These are phyloP conservation scores for Drosophila sucinea DNA, from an alignment of 1,140 invertebrate species.

Conservation along the genomic window DNA sequence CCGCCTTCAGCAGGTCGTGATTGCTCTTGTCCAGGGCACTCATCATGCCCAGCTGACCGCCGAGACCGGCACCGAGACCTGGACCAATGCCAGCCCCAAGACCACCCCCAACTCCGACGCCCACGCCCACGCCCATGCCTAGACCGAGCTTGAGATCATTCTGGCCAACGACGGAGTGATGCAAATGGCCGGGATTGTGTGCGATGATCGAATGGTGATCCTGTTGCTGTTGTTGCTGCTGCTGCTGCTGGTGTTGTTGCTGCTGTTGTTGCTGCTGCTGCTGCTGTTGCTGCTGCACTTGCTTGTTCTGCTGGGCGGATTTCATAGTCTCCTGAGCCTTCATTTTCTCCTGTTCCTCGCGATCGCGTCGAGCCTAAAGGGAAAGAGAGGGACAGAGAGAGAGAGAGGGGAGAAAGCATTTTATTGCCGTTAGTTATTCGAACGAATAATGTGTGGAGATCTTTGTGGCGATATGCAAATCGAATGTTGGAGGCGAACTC, in stretches of 20 bases:
- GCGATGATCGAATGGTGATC: constrained; percentile 84
- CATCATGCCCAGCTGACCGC: constrained; percentile 83
- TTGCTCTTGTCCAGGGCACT: constrained; percentile 85
- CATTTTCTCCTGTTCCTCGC: constrained; percentile 95
- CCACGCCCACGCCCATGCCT: constrained; percentile 73
- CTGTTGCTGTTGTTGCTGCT: constrained; percentile 85
- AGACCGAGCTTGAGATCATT: constrained; percentile 83
- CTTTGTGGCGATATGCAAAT: constrained; percentile 19
- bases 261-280: constrained; percentile 86
- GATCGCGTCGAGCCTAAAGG: constrained; percentile 88
- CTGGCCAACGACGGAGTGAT: constrained; percentile 82
- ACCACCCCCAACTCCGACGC: constrained; percentile 64
- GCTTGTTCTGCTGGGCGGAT: constrained; percentile 89
- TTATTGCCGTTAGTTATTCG: not conserved
- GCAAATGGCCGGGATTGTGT: constrained; percentile 83
- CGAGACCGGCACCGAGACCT: constrained; percentile 73
- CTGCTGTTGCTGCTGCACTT: constrained; percentile 86
- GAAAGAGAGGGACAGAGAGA: not conserved
- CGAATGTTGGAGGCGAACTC: constrained; percentile 13
- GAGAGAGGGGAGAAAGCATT: not conserved
- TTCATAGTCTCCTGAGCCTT: constrained; percentile 95
- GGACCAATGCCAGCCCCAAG: constrained; percentile 60
- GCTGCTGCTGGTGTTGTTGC: constrained; percentile 85
- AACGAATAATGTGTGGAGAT: constrained; percentile 1
- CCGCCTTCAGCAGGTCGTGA: constrained; percentile 85